Conservation (phyloP, 2,888 invertebrate genomes). For the Sylvicola fuscatus region DNA sequence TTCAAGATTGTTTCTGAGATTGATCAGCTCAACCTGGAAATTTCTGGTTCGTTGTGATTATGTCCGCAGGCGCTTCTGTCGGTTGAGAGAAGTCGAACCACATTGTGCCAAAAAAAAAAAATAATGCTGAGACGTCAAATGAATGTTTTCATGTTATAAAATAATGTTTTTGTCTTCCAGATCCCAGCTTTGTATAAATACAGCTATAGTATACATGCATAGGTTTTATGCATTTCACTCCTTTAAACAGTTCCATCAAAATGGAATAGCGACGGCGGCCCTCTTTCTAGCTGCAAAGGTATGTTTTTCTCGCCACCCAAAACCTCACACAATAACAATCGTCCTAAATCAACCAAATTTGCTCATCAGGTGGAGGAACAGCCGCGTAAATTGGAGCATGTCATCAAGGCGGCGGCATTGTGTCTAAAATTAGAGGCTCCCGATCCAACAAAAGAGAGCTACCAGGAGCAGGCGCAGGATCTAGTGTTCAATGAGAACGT, state of each 20-base stretch:
- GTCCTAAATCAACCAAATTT: not conserved
- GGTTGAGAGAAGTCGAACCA: not conserved
- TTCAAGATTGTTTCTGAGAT: too few relatives aligned
- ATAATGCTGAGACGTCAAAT: not conserved
- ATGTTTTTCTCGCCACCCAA: conserved; percentile 7
- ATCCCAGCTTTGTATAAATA: conserved; percentile 93
- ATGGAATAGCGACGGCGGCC: conserved; percentile 84
- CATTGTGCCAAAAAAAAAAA: not conserved
- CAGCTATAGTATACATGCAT: conserved; percentile 98
- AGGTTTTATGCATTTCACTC: conserved; percentile 98
- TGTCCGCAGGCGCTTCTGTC: conserved; percentile 2
- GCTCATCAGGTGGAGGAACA: conserved; percentile 70
- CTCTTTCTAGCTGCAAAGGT: conserved; percentile 91
- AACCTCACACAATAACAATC: not conserved
- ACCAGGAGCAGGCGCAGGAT: conserved; percentile 63
- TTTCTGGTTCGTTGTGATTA: conserved; percentile 3
- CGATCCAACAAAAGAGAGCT: conserved; percentile 56
- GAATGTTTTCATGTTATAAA: not conserved
- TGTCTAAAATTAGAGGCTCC: conserved; percentile 55
- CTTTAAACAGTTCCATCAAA: conserved; percentile 85
- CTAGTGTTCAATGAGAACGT: conserved; percentile 94
- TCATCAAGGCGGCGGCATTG: conserved; percentile 79
- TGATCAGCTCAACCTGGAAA: not conserved
- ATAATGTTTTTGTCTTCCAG: conserved; percentile 23
- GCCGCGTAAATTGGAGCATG: conserved; percentile 91